Evolutionary conservation across 2,888 invertebrate species (phyloP), one percentile per base, ranked within the genome.

Genomic region (Hoplodrina ambigua): DNA sequence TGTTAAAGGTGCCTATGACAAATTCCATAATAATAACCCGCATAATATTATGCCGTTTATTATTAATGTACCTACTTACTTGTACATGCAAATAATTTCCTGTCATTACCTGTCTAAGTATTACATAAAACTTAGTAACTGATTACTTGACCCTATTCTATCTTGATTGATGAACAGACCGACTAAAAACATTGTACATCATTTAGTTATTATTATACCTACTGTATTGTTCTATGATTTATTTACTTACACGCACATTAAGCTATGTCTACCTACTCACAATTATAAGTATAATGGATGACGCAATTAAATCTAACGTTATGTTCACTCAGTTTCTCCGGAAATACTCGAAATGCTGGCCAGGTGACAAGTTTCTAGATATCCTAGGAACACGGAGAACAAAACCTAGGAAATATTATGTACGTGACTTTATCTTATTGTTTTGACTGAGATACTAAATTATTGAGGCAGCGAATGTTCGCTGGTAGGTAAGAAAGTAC

Each of bases 351-450:
- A 78, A 78, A 79, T 75, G 64, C 57, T 64, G 49, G 74, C 69
- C 63, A 65, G 54, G 52, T 71, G 78, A 78, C 78, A 78, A 80
- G 78, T 68, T 71, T 80, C 71, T 56, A 80, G 78, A 58, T 78
- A 80, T 59, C 80, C 54, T 44, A 67, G 54, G 67, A 70, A 79
- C 66, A 15, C n/a, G 25, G 33, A 55, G 67, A 80, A 80, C 78
- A 78, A 80, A 80, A 75, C 80, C 80, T 65, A 80, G 80, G 78
- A 75, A 80, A 75, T 80, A 71, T 64, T 54, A 64, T 61, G 64
- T 75, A 75, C 76, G 68, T 75, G 76, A 80, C 80, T 80, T 67
- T 75, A 71, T 80, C 78, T 71, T 71, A 75, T 75, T 75, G 80
- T 79, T 64, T 73, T 69, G 69, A 64, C 56, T 49, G 30, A 41